Base-by-base conservation (phyloP, 2,113 vertebrate species). In the Ceyx cyanopectus region DNA sequence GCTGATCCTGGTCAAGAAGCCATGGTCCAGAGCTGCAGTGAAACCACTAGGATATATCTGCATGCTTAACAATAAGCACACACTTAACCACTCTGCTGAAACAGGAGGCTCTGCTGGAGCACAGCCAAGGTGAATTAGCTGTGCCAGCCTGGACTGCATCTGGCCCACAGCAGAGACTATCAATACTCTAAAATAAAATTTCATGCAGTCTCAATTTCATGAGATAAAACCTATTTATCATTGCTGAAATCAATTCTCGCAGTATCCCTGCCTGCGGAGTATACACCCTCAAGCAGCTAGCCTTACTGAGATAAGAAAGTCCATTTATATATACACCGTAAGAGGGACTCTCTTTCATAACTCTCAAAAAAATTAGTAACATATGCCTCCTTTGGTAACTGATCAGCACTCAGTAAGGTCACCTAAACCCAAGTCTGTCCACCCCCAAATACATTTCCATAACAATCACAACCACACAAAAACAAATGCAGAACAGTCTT, bases 61-160 rank as follows among this genome's bases (percentile, higher is more conserved):
- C 72, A 37, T 62, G 86, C 54, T 81, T 41, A 43, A 61, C 87
- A 81, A 89, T 66, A 89, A 90, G 81, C 84, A 62, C 60, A 41
- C 1, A 3, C 45, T 75, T 73, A 90, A 76, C 23, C 41, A 34
- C 60, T 63, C 40, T 23, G 70, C 8, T 66, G 74, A 92, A 96
- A 95, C 78, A 87, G 92, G 92, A 95, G 91, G 89, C 89, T 92
- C 75, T 70, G 60, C 84, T 95, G 96, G 91, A 89, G 15, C 1
- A 5, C 14, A 40, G 91, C 94, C 94, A 93, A 67, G 67, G 67
- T 14, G 91, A 91, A 93, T 82, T 76, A 80, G 66, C 75, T 0
- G 0, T 94, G 91, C 94, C 92, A 96, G 91, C 91, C 67, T 74
- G 46, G 67, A 70, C 84, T 89, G 91, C 84, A 89, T 76, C 91